phyloP scores from a whole-genome alignment of 1,140 invertebrate species.

The Ceratina japonica region DNA sequence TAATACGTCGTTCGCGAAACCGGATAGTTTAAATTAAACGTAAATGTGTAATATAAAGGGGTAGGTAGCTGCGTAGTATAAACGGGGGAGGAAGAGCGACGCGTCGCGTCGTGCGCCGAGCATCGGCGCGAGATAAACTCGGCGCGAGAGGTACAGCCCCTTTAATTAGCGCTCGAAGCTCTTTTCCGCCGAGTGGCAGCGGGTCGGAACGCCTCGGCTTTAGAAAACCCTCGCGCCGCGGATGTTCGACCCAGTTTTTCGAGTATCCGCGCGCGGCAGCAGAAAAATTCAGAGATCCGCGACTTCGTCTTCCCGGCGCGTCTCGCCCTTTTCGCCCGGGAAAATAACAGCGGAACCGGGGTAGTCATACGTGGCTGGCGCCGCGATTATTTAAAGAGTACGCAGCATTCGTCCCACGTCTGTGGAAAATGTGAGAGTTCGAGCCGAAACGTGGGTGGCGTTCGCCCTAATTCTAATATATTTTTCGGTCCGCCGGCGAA shows the following conservation, averaged over 20 bases:
- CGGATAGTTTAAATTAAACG: too few species aligned
- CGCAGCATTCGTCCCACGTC: neutral
- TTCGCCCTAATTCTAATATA: neutral
- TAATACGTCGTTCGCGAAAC: conserved; percentile 11
- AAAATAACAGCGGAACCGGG: neutral
- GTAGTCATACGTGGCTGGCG: neutral
- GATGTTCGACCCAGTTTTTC: conserved; percentile 52
- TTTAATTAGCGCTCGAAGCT: conserved; percentile 52
- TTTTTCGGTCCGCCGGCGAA: neutral
- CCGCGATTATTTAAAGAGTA: conserved; percentile 11
- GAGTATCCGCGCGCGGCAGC: conserved; percentile 16
- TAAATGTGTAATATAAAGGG: too few species aligned
- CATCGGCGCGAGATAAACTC: neutral
- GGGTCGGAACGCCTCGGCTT: conserved; percentile 38
- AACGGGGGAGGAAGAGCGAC: too few species aligned
- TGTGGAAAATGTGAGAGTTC: conserved; percentile 15
- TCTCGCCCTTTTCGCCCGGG: neutral
- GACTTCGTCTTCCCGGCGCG: neutral
- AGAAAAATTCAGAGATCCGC: conserved; percentile 4
- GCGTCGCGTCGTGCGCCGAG: too few species aligned
- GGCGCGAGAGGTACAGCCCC: conserved; percentile 11
- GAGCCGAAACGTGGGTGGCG: neutral
- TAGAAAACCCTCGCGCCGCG: conserved; percentile 31
- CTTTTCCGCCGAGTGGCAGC: conserved; percentile 17
- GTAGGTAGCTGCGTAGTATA: neutral